Evolutionary conservation across 2,888 invertebrate species (phyloP).

Genomic region (Drosophila acutilabella): DNA sequence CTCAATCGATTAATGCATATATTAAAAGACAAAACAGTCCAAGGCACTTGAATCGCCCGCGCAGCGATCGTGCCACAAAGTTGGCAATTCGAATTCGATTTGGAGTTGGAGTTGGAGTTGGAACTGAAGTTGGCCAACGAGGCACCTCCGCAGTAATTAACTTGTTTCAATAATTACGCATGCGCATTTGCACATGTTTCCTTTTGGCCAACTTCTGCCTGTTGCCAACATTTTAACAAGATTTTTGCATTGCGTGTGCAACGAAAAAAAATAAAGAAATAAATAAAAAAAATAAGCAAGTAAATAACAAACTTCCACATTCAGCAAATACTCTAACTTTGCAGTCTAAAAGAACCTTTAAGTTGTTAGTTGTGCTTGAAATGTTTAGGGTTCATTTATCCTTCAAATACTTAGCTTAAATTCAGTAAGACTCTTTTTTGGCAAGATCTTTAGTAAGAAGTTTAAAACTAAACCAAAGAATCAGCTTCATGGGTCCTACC

Average conservation of each 20-base stretch:
- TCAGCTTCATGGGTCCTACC: too few relatives aligned
- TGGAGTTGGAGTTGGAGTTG: constrained; percentile 32
- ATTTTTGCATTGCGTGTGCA: constrained; percentile 81
- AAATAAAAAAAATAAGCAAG: background rate
- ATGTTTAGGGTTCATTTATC: too few relatives aligned
- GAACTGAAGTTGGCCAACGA: constrained; percentile 35
- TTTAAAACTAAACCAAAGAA: too few relatives aligned
- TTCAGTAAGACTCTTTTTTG: too few relatives aligned
- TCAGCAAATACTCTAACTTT: background rate
- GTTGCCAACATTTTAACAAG: constrained; percentile 69
- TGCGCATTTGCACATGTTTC: constrained; percentile 79
- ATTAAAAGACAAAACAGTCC: constrained; percentile 61
- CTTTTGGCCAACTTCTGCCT: constrained; percentile 38
- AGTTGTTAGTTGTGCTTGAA: too few relatives aligned
- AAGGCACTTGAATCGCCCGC: constrained; percentile 46
- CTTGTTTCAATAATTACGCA: constrained; percentile 82
- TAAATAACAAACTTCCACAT: background rate
- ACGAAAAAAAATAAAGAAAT: constrained; percentile 25
- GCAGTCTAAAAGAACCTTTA: background rate
- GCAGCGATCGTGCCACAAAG: constrained; percentile 26
- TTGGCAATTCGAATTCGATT: constrained; percentile 11
- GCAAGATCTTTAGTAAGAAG: too few relatives aligned
- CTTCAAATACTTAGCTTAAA: too few relatives aligned
- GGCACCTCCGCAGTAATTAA: constrained; percentile 80
- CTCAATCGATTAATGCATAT: constrained; percentile 62